Evolutionary conservation across 30 jellyfish, hydroid and myxozoan genomes (phyloP).

Genomic region (Turritopsis dohrnii): DNA sequence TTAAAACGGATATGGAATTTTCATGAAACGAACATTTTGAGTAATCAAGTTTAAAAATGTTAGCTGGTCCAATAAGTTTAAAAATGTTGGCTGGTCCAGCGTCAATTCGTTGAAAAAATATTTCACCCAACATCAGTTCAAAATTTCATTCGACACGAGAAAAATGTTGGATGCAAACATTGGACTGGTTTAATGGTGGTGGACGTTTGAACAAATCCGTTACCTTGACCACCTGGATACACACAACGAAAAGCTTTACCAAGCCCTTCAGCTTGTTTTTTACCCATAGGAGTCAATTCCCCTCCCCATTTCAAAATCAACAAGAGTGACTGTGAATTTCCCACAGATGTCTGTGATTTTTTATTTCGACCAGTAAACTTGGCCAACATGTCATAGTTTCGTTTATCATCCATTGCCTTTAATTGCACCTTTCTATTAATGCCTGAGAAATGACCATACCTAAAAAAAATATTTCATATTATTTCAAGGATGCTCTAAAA

Average conservation of each 20-base stretch:
- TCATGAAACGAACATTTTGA: too few species aligned
- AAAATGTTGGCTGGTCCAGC: too few species aligned
- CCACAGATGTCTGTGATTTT: constrained; percentile 54
- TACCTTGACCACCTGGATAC: constrained; percentile 98
- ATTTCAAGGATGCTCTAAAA: background rate
- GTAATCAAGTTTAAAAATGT: too few species aligned
- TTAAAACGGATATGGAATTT: too few species aligned
- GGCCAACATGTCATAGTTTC: constrained; percentile 72
- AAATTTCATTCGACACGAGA: too few species aligned
- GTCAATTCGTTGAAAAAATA: too few species aligned
- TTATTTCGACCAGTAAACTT: constrained; percentile 87
- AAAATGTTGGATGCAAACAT: background rate
- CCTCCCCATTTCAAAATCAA: constrained; percentile 97
- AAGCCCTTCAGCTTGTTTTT: constrained; percentile 87
- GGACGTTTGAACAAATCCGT: background rate
- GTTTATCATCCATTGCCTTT: constrained; percentile 80
- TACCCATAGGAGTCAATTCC: constrained; percentile 94
- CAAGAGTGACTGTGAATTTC: constrained; percentile 47
- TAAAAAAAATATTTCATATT: background rate
- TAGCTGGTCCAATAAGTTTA: too few species aligned
- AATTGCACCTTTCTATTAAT: constrained; percentile 86
- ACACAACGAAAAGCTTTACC: constrained; percentile 89
- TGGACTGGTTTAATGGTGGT: background rate
- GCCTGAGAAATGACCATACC: constrained; percentile 98
- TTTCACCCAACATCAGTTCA: too few species aligned